Percentiles rank a stretch among this genome's conserved stretches.
These are phyloP conservation scores for Orussus abietinus DNA, from an alignment of 1,140 invertebrate genomes.

Conservation along the genomic window DNA sequence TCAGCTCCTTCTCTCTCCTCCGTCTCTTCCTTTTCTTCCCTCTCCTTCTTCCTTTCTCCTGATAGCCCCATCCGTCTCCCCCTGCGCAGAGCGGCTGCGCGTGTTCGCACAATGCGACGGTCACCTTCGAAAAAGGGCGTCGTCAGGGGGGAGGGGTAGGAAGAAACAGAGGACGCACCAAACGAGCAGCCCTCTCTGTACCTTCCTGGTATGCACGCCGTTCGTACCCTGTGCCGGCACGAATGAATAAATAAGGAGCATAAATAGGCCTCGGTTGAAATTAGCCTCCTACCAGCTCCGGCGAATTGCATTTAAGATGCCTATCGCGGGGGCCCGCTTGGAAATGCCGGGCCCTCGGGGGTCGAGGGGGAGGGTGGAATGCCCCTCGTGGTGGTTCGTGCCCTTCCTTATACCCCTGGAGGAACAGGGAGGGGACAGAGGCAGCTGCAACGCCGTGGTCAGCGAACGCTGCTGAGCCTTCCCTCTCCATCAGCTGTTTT, in stretches of 20 bases:
- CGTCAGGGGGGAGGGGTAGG: slow-evolving; percentile 19
- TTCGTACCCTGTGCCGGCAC: slow-evolving; percentile 30
- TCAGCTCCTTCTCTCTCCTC: slow-evolving; percentile 18
- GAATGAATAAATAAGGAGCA: slow-evolving; percentile 37
- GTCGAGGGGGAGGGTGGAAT: slow-evolving; percentile 17
- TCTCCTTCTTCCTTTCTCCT: slow-evolving; percentile 1
- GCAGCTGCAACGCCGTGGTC: slow-evolving; percentile 20
- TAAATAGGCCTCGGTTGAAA: slow-evolving; percentile 35
- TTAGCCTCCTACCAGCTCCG: slow-evolving; percentile 31
- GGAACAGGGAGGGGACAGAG: no score
- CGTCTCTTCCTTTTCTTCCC: slow-evolving; percentile 4
- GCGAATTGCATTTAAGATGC: slow-evolving; percentile 34
- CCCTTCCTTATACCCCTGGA: no score
- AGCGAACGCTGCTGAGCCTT: slow-evolving; percentile 29
- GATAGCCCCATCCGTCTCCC: background rate
- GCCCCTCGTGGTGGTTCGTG: no score
- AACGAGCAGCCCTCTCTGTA: slow-evolving; percentile 34
- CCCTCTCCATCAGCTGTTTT: background rate
- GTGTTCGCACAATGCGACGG: slow-evolving; percentile 5
- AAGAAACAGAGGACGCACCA: no score
- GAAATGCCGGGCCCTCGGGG: slow-evolving; percentile 17
- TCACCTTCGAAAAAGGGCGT: slow-evolving; percentile 19
- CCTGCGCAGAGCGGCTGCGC: slow-evolving; percentile 8
- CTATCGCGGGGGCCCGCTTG: slow-evolving; percentile 32
- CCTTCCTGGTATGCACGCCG: no score